These are phyloP conservation scores for Eledone cirrhosa DNA, from an alignment of 2,888 invertebrate genomes.

Conservation along the genomic window DNA sequence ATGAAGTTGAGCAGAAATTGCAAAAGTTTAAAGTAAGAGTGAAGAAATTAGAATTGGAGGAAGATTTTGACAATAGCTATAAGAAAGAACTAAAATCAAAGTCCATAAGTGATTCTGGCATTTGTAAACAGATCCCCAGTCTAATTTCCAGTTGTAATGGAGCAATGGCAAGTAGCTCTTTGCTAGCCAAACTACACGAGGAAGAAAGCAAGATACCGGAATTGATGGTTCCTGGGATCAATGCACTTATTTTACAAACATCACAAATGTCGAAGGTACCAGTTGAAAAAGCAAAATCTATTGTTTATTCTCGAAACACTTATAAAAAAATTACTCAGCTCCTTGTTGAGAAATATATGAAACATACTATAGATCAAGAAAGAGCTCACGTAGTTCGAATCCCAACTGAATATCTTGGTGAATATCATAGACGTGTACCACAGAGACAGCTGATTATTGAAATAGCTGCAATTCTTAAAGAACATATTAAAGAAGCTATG, in stretches of 20 bases:
- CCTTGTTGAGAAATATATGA: background rate
- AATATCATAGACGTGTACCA: constrained; percentile 39
- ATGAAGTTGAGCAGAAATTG: no score
- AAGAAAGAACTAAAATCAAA: no score
- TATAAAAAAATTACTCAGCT: background rate
- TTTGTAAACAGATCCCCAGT: background rate
- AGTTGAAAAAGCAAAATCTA: background rate
- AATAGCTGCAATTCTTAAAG: constrained; percentile 63
- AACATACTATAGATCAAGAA: background rate
- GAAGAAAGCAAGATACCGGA: background rate
- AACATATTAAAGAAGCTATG: constrained; percentile 56
- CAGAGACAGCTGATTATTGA: constrained; percentile 62
- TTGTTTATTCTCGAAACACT: background rate
- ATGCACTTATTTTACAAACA: background rate
- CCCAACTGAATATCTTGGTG: background rate
- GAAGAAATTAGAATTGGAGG: no score
- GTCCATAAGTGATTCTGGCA: no score
- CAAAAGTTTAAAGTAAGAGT: no score
- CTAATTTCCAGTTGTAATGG: background rate
- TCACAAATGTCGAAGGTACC: background rate
- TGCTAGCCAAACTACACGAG: background rate
- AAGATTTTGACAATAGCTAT: no score
- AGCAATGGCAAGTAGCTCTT: background rate
- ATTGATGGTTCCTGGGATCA: background rate
- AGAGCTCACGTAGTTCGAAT: background rate